These are phyloP conservation scores for Selene dorsalis DNA, from an alignment of 2,797 vertebrate genomes.

Conservation along the genomic window DNA sequence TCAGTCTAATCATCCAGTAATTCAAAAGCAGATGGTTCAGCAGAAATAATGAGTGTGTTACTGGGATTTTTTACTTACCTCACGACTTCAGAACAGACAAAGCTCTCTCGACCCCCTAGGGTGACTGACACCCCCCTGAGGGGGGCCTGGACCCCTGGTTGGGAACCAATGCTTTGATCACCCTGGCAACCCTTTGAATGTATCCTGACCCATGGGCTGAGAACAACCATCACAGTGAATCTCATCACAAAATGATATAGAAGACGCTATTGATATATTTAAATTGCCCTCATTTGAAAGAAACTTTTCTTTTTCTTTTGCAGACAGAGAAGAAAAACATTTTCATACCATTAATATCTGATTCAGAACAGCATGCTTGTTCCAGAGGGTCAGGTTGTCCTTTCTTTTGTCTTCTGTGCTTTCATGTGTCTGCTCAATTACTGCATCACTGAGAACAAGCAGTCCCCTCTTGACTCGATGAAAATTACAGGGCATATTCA, in stretches of 20 bases:
- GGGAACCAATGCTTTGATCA: too few relatives aligned
- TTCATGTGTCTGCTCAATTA: slow-evolving; percentile 5
- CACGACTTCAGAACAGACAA: too few relatives aligned
- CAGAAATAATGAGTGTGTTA: too few relatives aligned
- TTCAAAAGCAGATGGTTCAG: background rate
- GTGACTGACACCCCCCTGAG: too few relatives aligned
- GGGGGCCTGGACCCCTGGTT: too few relatives aligned
- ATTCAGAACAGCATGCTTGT: slow-evolving; percentile 4
- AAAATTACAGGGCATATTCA: slow-evolving; percentile 9
- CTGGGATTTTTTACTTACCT: too few relatives aligned
- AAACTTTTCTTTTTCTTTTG: too few relatives aligned
- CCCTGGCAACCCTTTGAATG: background rate
- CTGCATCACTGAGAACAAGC: background rate
- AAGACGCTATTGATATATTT: too few relatives aligned
- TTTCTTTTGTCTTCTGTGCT: background rate
- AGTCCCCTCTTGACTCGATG: slow-evolving; percentile 17
- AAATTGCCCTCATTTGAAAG: too few relatives aligned
- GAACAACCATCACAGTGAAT: background rate
- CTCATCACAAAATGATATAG: background rate
- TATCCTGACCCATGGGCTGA: background rate
- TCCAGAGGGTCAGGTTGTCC: slow-evolving; percentile 6
- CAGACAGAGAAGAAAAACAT: background rate
- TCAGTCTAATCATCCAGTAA: background rate
- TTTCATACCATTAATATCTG: background rate
- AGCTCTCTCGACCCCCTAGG: too few relatives aligned